These are phyloP conservation scores for Melolontha melolontha DNA, from an alignment of 2,888 invertebrate genomes.

Conservation along the genomic window DNA sequence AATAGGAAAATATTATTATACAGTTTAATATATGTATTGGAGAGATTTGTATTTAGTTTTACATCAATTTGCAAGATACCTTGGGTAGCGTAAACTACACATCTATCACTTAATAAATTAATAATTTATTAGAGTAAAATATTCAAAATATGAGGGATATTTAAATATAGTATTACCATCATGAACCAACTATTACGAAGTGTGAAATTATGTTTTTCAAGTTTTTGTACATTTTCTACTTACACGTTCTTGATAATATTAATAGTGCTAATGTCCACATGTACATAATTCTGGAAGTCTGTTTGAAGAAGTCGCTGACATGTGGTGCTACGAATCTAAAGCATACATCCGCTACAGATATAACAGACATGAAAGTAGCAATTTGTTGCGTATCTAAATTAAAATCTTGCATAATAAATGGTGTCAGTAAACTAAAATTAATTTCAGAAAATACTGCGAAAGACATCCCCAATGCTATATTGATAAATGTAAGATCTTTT, in stretches of 20 bases:
- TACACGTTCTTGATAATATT: conserved; percentile 73
- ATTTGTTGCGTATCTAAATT: conserved; percentile 70
- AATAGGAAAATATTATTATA: not conserved
- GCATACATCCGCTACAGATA: conserved; percentile 69
- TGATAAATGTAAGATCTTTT: conserved; percentile 76
- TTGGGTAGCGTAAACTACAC: too few relatives aligned
- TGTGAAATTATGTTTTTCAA: too few relatives aligned
- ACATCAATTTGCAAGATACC: too few relatives aligned
- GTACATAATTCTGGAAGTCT: conserved; percentile 75
- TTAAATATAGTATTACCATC: too few relatives aligned
- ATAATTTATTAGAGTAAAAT: too few relatives aligned
- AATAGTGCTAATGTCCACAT: conserved; percentile 72
- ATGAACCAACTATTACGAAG: too few relatives aligned
- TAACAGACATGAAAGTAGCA: conserved; percentile 73
- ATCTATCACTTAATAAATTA: too few relatives aligned
- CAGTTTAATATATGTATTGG: not conserved
- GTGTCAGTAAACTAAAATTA: conserved; percentile 75
- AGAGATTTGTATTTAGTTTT: too few relatives aligned
- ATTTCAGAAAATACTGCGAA: conserved; percentile 77
- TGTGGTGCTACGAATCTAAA: conserved; percentile 75
- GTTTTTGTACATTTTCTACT: conserved; percentile 59
- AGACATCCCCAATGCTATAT: conserved; percentile 76
- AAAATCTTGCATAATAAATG: conserved; percentile 76
- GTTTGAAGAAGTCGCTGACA: conserved; percentile 73
- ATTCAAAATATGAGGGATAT: too few relatives aligned